These are phyloP conservation scores for Artemia franciscana DNA, from an alignment of 1,140 invertebrate genomes.

Conservation along the genomic window DNA sequence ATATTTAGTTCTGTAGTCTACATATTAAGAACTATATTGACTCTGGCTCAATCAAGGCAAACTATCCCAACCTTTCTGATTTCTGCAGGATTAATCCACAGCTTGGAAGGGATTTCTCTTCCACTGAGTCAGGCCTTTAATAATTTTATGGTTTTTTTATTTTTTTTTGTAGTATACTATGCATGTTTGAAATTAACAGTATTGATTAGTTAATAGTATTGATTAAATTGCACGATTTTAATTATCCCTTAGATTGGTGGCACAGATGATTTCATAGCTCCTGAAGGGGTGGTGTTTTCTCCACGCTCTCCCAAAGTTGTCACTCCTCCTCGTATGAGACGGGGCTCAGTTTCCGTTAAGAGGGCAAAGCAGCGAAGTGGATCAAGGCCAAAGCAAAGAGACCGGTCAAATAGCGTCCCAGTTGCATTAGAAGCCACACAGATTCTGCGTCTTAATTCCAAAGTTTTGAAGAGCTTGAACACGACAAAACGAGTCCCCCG, in stretches of 20 bases:
- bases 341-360: slow-evolving; percentile 7
- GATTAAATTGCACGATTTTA: too few relatives aligned
- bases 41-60: too few relatives aligned
- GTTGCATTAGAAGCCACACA: slow-evolving; percentile 8
- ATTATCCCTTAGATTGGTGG: background rate
- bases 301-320: slow-evolving; percentile 4
- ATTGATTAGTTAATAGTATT: too few relatives aligned
- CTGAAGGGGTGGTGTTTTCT: background rate
- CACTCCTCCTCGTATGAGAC: slow-evolving; percentile 8
- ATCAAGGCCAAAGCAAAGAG: slow-evolving; percentile 4
- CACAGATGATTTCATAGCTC: background rate
- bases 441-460: slow-evolving; percentile 3
- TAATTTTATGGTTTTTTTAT: too few relatives aligned
- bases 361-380: slow-evolving; percentile 4
- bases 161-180: too few relatives aligned
- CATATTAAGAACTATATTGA: too few relatives aligned
- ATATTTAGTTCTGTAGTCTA: too few relatives aligned
- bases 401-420: slow-evolving; percentile 9
- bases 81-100: too few relatives aligned
- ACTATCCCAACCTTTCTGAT: too few relatives aligned
- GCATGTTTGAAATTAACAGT: too few relatives aligned
- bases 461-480: background rate
- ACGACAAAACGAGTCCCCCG: slow-evolving; percentile 3
- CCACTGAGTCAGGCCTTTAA: too few relatives aligned
- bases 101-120: too few relatives aligned